phyloP scores from a whole-genome alignment of 2,113 vertebrate species.

The Otus sunia region DNA sequence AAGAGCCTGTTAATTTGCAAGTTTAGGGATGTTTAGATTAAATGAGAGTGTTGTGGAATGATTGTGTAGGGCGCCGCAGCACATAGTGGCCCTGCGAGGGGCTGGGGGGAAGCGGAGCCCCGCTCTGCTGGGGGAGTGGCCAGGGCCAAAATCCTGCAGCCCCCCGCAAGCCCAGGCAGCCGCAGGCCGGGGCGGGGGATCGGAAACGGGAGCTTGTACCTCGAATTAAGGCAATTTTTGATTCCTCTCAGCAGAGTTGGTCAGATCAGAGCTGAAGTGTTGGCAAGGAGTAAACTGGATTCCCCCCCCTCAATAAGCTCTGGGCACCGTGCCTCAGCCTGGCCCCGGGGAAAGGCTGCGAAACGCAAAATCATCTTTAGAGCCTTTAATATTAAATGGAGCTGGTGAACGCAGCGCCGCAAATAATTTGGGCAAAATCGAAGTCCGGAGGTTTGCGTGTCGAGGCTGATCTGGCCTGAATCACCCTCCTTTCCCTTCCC shows the following conservation, averaged over 20 bases:
- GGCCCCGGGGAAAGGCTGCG: neutral
- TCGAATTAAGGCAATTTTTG: neutral
- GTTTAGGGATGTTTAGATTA: slow-evolving; percentile 57
- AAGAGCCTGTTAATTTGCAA: slow-evolving; percentile 60
- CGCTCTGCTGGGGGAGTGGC: neutral
- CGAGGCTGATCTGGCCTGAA: neutral
- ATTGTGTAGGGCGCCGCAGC: slow-evolving; percentile 12
- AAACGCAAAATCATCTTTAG: neutral
- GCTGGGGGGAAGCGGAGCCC: neutral
- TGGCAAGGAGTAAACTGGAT: slow-evolving; percentile 12
- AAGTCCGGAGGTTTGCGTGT: neutral
- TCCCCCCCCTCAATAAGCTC: neutral
- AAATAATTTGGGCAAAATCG: neutral
- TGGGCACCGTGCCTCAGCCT: neutral
- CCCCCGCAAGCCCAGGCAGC: neutral
- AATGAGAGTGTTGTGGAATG: slow-evolving; percentile 40
- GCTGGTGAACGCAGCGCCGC: neutral
- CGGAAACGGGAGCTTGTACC: neutral
- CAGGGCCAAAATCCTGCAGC: neutral
- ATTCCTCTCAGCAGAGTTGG: neutral
- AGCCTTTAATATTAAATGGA: neutral
- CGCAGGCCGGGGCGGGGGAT: neutral
- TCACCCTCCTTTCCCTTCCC: neutral
- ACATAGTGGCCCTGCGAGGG: neutral
- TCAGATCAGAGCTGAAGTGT: slow-evolving; percentile 14